A percentile compares a stretch with the other conserved stretches of the same genome.
phyloP scores from a whole-genome alignment of 1,140 invertebrate genomes.

The Parapsyche elsis region DNA sequence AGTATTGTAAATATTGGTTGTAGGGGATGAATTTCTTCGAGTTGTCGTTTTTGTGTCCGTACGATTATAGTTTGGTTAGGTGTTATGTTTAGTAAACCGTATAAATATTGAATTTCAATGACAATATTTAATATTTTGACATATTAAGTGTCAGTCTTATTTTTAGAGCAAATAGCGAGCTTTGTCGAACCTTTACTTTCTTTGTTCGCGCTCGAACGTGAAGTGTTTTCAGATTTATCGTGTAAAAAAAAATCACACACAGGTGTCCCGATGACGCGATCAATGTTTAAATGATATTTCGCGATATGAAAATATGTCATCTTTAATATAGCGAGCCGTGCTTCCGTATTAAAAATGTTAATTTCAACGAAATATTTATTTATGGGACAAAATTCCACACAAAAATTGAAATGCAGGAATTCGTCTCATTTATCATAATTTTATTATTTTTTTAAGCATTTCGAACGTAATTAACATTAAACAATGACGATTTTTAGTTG shows the following conservation, averaged over 20 bases:
- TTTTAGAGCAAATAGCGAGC: slow-evolving; percentile 36
- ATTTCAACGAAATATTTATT: slow-evolving; percentile 17
- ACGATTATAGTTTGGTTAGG: slow-evolving; percentile 38
- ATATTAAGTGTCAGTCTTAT: slow-evolving; percentile 50
- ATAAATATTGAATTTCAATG: slow-evolving; percentile 51
- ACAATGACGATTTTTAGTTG: background rate
- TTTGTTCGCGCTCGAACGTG: slow-evolving; percentile 22
- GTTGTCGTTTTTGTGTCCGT: slow-evolving; percentile 24
- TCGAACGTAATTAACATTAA: background rate
- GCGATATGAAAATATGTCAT: background rate
- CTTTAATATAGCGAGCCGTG: background rate
- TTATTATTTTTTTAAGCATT: background rate
- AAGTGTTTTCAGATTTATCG: slow-evolving; percentile 3
- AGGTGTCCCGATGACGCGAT: background rate
- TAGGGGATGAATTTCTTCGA: slow-evolving; percentile 33
- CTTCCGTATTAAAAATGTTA: background rate
- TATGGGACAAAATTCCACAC: background rate
- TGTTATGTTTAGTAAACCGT: slow-evolving; percentile 51
- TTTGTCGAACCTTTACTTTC: slow-evolving; percentile 28
- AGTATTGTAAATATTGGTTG: slow-evolving; percentile 44
- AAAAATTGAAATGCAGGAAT: background rate
- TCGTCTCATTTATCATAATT: background rate
- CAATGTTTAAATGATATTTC: background rate
- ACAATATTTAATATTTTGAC: slow-evolving; percentile 54
- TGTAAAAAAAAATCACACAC: background rate